Base-by-base conservation (phyloP, 2,888 invertebrate species). In the Apomyelois bistriatella region DNA sequence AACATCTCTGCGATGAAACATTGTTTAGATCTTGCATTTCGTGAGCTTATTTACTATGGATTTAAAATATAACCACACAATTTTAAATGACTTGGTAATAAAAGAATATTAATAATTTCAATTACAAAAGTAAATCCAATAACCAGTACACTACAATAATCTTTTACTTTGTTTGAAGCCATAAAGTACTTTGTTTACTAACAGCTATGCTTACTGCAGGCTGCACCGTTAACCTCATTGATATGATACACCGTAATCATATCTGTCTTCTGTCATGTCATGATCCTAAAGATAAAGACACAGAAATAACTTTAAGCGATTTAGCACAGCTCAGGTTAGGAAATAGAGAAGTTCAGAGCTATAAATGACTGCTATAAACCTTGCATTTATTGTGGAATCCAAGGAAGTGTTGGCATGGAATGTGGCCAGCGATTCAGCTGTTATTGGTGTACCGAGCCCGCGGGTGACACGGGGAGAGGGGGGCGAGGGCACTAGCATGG, bases 401-500 rank as follows among this genome's bases (percentile, higher is more conserved):
- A 61, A 67, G 73, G 70, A 76, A 74, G 65, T 66, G 61, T 59
- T 62, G 52, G 35, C 41, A 48, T 57, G 62, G 69, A 71, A 72
- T 72, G 70, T 72, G 62, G 61, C 58, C 55, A 62, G 65, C 58
- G 66, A 69, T 73, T 66, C 63, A 68, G 64, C 63, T 62, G 66
- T 69, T 67, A 60, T 58, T 61, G 60, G 61, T 42, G 64, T 64
- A 68, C 53, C 56, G 58, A 61, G 62, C 60, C 62, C 60, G 60
- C 59, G 62, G 60, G 64, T 59, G 63, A 43, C 43, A 52, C 22
- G 64, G 62, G 61, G 65, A 55, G 65, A 65, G 73, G 58, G 70
- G 60, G 74, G 59, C 69, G 76, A 67, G 74, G 65, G 64, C 68
- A 68, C 66, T 65, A 75, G 70, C 72, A 74, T 76, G 76, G 79